Conservation (phyloP, 2,888 invertebrate species). For the Epistrophe eligans region DNA sequence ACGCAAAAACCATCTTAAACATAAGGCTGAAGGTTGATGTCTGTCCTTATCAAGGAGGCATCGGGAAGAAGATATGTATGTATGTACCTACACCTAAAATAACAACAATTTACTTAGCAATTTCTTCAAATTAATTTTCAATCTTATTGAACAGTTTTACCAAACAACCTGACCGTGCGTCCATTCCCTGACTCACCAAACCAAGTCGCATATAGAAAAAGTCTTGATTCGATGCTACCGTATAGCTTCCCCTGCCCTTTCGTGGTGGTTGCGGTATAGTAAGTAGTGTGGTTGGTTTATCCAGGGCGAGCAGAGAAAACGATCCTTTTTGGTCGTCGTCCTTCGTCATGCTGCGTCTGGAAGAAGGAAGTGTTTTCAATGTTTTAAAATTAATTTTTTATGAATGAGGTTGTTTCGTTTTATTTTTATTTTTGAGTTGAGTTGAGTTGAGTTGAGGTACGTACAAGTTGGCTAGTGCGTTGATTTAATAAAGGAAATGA, state of each 20-base stretch:
- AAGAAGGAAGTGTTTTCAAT: constrained; percentile 36
- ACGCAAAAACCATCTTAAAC: neutral
- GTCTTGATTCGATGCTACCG: constrained; percentile 1
- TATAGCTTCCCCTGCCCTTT: constrained; percentile 3
- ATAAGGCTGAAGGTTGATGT: neutral
- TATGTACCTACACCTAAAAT: neutral
- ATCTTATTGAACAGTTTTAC: constrained; percentile 69
- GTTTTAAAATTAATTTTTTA: constrained; percentile 63
- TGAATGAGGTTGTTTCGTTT: constrained; percentile 65
- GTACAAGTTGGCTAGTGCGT: constrained; percentile 47
- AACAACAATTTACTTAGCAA: constrained; percentile 55
- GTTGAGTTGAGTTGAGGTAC: constrained; percentile 28
- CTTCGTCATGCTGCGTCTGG: neutral
- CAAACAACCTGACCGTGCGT: constrained; percentile 7
- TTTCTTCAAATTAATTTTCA: constrained; percentile 71
- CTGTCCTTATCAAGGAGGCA: neutral
- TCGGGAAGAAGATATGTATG: neutral
- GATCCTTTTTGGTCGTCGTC: constrained; percentile 39
- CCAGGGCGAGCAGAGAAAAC: constrained; percentile 15
- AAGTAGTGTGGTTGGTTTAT: constrained; percentile 18
- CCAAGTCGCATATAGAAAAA: neutral
- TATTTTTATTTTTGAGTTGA: constrained; percentile 56
- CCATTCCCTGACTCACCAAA: neutral
- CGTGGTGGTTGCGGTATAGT: neutral
- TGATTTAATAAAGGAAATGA: constrained; percentile 72